Evolutionary conservation across 2,888 invertebrate species (phyloP).

Genomic region (Tuberolachnus salignus): DNA sequence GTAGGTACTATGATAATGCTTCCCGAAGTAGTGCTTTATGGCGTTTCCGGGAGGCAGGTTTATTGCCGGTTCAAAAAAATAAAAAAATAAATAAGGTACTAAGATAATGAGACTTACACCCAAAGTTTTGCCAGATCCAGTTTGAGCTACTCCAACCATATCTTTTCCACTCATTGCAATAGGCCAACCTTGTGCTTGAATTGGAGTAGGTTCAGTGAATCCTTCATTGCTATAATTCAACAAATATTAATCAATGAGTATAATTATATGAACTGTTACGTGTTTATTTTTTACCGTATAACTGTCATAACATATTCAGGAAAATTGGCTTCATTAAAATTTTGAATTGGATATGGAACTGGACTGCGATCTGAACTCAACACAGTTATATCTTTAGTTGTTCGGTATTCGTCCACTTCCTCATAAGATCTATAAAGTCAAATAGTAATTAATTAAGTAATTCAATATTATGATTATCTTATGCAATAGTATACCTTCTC

Average conservation of each 20-base stretch:
- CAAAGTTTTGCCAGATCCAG: slow-evolving; percentile 89
- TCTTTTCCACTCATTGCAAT: slow-evolving; percentile 90
- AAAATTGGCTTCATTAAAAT: slow-evolving; percentile 88
- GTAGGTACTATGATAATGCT: not conserved
- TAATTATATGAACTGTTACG: not conserved
- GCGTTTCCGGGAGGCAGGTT: no score
- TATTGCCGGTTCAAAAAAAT: no score
- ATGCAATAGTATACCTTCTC: slow-evolving; percentile 42
- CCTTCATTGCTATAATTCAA: slow-evolving; percentile 70
- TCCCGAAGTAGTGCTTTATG: no score
- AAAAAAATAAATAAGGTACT: no score
- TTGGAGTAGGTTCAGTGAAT: slow-evolving; percentile 87
- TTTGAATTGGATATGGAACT: slow-evolving; percentile 84
- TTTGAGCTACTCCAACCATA: slow-evolving; percentile 95
- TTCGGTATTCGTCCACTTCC: slow-evolving; percentile 79
- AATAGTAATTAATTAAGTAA: not conserved
- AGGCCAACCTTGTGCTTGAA: slow-evolving; percentile 96
- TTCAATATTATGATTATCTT: not conserved
- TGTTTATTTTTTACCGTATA: slow-evolving; percentile 59
- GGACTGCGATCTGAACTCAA: slow-evolving; percentile 81
- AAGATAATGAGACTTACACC: slow-evolving; percentile 66
- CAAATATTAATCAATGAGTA: not conserved
- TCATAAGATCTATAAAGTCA: slow-evolving; percentile 64
- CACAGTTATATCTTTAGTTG: slow-evolving; percentile 83
- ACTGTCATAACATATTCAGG: slow-evolving; percentile 78